phyloP scores from a whole-genome alignment of 1,140 invertebrate genomes.

The Zaprionus africanus region DNA sequence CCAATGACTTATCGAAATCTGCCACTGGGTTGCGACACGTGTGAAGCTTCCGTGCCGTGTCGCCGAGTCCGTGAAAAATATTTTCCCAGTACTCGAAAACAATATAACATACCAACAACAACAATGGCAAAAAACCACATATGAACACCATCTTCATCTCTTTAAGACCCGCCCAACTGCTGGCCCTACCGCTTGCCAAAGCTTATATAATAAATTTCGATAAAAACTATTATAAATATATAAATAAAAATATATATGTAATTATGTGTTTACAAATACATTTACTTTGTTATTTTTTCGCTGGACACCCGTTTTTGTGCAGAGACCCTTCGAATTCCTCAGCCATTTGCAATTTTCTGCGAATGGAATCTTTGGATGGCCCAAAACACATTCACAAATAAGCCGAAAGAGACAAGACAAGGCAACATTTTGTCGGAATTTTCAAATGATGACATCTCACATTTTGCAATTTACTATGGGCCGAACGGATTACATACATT shows the following conservation, averaged over 20 bases:
- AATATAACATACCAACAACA: slow-evolving; percentile 29
- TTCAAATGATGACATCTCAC: slow-evolving; percentile 14
- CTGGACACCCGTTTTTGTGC: slow-evolving; percentile 30
- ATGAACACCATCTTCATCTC: background rate
- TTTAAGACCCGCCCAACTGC: background rate
- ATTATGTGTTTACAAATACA: background rate
- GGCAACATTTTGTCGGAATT: slow-evolving; percentile 5
- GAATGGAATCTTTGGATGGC: slow-evolving; percentile 2
- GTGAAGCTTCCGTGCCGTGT: slow-evolving; percentile 65
- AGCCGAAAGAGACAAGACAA: slow-evolving; percentile 2
- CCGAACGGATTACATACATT: slow-evolving; percentile 1
- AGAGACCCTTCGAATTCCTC: slow-evolving; percentile 40
- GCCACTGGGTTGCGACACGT: slow-evolving; percentile 69
- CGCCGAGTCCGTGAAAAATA: slow-evolving; percentile 70
- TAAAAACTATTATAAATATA: slow-evolving; percentile 7
- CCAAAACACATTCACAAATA: slow-evolving; percentile 8
- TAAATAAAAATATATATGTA: background rate
- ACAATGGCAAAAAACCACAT: background rate
- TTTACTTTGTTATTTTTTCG: slow-evolving; percentile 5
- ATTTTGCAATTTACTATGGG: slow-evolving; percentile 22
- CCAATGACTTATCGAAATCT: slow-evolving; percentile 81
- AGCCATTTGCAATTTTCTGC: slow-evolving; percentile 30
- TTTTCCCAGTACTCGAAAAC: slow-evolving; percentile 47
- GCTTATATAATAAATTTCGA: slow-evolving; percentile 40
- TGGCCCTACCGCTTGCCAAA: slow-evolving; percentile 24